Base-by-base conservation (phyloP, 92 coral and sea anemone genomes). In the Actinernus sp. region DNA sequence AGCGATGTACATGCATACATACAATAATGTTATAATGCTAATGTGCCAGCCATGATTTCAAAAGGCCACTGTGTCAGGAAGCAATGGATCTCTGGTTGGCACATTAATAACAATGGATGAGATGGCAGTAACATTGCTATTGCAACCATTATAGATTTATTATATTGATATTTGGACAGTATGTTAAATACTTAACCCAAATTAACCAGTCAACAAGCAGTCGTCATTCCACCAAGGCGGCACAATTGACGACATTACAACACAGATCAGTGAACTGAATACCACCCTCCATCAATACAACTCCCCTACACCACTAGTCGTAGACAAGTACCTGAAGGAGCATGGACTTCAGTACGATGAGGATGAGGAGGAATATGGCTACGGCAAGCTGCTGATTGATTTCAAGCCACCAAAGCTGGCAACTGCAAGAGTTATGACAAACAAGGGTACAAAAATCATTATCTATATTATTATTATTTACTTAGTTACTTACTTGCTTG, bases 311-410 rank as follows among this genome's bases (percentile, higher is more conserved):
- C 92, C 84, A 62, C 85, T 95, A 21, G 99, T 95, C 34, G 78
- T 95, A 1, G 99, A 95, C 72, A 92, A 80, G 58, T 95, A 92
- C 66, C 43, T 84, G 66, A 84, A 84, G 55, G 87, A 82, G 19
- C 80, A 79, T 43, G 88, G 90, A 1, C 36, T 83, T 12, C 82
- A 77, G 25, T 55, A 57, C 20, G 82, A 88, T 32, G 80, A 81
- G 16, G 99, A 95, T 12, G 97, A 84, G 21, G 93, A 86, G 43
- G 91, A 93, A 26, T 95, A 84, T 81, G 99, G 97, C 3, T 95
- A 59, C 81, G 99, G 99, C 20, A 87, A 73, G 36, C 89, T 95
- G 2, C 50, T 82, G 47, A 91, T 92, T 81, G 99, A 91, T 80
- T 91, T 87, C 48, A 92, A 84, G 49, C 75, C 57, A 12, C 99